Evolutionary conservation across 2,113 vertebrate genomes (phyloP).

Genomic region (Dicentrarchus labrax): DNA sequence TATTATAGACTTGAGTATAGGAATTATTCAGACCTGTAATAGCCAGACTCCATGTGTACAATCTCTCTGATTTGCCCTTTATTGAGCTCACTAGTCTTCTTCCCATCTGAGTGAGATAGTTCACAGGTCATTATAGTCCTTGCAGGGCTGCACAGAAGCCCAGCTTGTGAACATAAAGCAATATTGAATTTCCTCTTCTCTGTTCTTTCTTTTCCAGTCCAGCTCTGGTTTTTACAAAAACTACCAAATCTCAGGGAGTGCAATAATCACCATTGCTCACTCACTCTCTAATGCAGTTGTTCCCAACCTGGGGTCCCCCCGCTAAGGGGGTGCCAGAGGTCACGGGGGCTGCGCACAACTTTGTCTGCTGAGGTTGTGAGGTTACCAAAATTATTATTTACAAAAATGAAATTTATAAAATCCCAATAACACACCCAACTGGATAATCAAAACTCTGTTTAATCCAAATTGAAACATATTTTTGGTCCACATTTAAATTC

Average conservation of each 20-base stretch:
- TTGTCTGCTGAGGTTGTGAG: no score
- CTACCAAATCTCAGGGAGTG: background rate
- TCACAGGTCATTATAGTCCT: constrained; percentile 32
- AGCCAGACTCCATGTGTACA: background rate
- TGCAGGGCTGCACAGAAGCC: background rate
- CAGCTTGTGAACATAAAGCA: constrained; percentile 30
- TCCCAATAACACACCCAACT: no score
- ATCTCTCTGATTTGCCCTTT: constrained; percentile 54
- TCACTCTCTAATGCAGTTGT: constrained; percentile 44
- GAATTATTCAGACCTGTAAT: constrained; percentile 46
- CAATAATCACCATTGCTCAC: constrained; percentile 42
- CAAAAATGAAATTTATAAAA: no score
- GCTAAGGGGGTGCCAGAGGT: no score
- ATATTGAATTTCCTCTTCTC: constrained; percentile 54
- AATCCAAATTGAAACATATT: no score
- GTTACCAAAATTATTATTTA: no score
- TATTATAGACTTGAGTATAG: constrained; percentile 25
- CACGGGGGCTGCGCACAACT: no score
- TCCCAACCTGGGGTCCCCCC: no score
- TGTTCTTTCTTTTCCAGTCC: constrained; percentile 42
- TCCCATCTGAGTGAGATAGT: constrained; percentile 41
- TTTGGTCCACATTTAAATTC: no score
- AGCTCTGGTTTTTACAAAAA: constrained; percentile 31
- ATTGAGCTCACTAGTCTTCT: constrained; percentile 41
- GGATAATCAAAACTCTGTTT: no score